Evolutionary conservation across 2,888 invertebrate species (phyloP).

Genomic region (Argynnis bischoffii): DNA sequence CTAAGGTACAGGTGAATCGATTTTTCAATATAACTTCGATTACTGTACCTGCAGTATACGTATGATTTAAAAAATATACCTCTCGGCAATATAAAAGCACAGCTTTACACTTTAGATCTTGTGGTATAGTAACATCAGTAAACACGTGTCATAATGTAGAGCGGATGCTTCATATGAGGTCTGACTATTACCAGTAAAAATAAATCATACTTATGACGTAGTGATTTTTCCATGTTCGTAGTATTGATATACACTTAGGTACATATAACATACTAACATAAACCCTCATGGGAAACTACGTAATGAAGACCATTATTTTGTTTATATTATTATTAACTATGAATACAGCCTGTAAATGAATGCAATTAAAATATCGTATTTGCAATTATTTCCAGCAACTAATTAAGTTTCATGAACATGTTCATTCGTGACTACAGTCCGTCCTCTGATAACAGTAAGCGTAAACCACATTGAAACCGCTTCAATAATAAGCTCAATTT

Average conservation of each 20-base stretch:
- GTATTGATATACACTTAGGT: too few species aligned
- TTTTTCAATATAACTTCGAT: too few species aligned
- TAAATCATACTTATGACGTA: constrained; percentile 23
- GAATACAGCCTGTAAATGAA: constrained; percentile 13
- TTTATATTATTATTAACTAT: constrained; percentile 7
- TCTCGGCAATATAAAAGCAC: not conserved
- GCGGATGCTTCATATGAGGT: constrained; percentile 38
- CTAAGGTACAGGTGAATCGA: too few species aligned
- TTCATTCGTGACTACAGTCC: constrained; percentile 31
- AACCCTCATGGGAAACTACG: too few species aligned
- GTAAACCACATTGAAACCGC: constrained; percentile 23
- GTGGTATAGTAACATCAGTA: constrained; percentile 26
- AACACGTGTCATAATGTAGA: constrained; percentile 29
- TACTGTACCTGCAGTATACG: not conserved
- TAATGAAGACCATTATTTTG: too few species aligned
- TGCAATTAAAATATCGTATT: constrained; percentile 31
- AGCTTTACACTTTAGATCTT: constrained; percentile 23
- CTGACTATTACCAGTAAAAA: constrained; percentile 28
- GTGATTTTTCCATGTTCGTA: not conserved
- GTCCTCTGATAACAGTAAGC: constrained; percentile 27
- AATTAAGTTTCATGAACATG: constrained; percentile 33
- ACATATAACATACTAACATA: too few species aligned
- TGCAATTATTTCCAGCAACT: constrained; percentile 30
- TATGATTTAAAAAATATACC: not conserved
- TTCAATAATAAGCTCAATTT: constrained; percentile 26